Percentiles rank a stretch among this genome's conserved stretches.
phyloP scores from a whole-genome alignment of 2,797 vertebrate genomes.

The Potorous gilbertii region DNA sequence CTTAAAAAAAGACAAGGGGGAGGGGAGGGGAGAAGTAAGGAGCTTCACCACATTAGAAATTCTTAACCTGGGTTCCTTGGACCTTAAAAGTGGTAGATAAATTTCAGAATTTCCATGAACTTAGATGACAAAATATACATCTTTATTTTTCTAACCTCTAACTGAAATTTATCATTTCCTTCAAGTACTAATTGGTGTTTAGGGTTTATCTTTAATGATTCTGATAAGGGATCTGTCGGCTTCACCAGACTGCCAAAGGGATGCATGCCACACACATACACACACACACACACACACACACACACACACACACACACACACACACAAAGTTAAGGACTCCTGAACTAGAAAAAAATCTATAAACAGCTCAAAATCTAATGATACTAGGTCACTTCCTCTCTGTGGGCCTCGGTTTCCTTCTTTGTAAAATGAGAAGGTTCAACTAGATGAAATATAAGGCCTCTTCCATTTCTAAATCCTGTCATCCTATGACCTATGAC shows the following conservation, averaged over 20 bases:
- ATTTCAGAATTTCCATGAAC: neutral
- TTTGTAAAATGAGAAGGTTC: neutral
- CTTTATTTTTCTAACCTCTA: neutral
- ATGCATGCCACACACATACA: neutral
- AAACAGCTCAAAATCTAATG: neutral
- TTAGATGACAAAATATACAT: neutral
- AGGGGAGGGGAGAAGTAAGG: neutral
- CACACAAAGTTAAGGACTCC: neutral
- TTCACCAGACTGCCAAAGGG: neutral
- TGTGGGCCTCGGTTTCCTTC: neutral
- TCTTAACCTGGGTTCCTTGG: neutral
- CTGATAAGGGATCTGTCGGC: neutral
- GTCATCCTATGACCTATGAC: slow-evolving; percentile 4
- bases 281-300: neutral
- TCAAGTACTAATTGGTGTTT: neutral
- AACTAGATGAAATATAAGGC: neutral
- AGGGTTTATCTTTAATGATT: neutral
- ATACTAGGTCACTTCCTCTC: neutral
- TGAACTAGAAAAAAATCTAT: neutral
- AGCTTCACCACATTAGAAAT: neutral
- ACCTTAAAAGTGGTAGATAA: neutral
- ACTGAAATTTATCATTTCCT: neutral
- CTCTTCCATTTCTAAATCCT: neutral
- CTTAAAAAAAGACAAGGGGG: neutral
- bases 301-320: neutral